phyloP scores from a whole-genome alignment of 2,797 vertebrate species.

The Pseudomugil gertrudae region DNA sequence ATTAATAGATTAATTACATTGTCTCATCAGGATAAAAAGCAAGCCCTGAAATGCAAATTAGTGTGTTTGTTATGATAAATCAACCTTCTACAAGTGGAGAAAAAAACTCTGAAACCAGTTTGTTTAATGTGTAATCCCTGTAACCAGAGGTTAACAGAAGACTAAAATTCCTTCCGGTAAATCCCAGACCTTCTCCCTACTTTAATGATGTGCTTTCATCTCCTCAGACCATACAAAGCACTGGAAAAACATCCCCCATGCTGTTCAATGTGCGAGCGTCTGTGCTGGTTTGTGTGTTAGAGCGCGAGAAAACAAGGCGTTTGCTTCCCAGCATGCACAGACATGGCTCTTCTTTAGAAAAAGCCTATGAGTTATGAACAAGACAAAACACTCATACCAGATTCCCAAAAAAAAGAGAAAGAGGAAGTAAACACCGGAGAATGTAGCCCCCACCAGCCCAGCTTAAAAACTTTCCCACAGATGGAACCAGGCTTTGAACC shows the following conservation, averaged over 20 bases:
- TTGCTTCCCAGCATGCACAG: conserved; percentile 68
- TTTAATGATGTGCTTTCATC: conserved; percentile 81
- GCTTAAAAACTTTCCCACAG: conserved; percentile 64
- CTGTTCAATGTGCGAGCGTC: conserved; percentile 62
- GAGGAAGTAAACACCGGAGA: conserved; percentile 70
- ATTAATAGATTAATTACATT: not conserved
- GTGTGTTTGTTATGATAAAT: conserved; percentile 37
- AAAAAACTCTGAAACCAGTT: conserved; percentile 35
- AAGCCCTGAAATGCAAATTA: conserved; percentile 28
- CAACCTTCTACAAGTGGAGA: conserved; percentile 32
- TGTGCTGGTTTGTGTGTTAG: conserved; percentile 49
- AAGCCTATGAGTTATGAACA: conserved; percentile 61
- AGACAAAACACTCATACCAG: conserved; percentile 67
- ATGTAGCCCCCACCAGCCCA: conserved; percentile 47
- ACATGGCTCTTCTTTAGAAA: conserved; percentile 59
- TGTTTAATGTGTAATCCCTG: conserved; percentile 66
- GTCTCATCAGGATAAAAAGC: conserved; percentile 2
- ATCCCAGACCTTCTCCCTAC: conserved; percentile 76
- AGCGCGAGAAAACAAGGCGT: conserved; percentile 42
- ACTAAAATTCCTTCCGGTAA: conserved; percentile 73
- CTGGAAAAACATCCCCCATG: conserved; percentile 75
- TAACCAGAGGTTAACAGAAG: conserved; percentile 68
- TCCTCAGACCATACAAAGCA: conserved; percentile 73
- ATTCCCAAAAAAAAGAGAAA: conserved; percentile 67
- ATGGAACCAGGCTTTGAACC: conserved; percentile 45